Base-by-base conservation (phyloP, 1,140 invertebrate species). In the Triops longicaudatus region DNA sequence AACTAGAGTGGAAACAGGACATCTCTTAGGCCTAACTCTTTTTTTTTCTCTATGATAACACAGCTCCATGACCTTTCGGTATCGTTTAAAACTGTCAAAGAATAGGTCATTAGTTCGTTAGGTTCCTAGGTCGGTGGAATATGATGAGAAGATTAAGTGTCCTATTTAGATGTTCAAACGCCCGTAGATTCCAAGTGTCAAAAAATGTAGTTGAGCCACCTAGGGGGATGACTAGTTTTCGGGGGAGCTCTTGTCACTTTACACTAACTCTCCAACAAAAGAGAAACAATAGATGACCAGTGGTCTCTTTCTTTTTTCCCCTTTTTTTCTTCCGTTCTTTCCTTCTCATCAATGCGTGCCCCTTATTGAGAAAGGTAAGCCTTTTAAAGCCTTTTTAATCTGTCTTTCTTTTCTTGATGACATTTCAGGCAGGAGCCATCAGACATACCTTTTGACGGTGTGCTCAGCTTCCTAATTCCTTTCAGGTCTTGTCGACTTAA, bases 391-490 rank as follows among this genome's bases (percentile, higher is more conserved):
- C 22, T 63, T 63, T 63, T 63, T 63, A 22, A 63, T 63, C 50
- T 63, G 14, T 63, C 50, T 63, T 63, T 63, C 50, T 63, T 63
- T 17, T 22, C 50, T 63, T 63, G 50, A 63, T 63, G 50, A 63
- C 50, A 63, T 63, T 63, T 63, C 10, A 63, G 17, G 50, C 50
- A 63, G 17, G 14, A 17, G 50, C 50, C 50, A 63, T 63, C 50
- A 63, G 50, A 14, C 50, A 63, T 63, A 63, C 50, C 50, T 63
- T n/a, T 63, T 63, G 50, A 63, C 50, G 50, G 50, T 22, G 50
- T 17, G 14, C 50, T 63, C 50, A 63, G 50, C 50, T 63, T 63
- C 50, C 50, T 63, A 63, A 63, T 63, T 63, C 50, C 22, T 63
- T 63, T 63, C 14, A 63, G 50, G 31, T 37, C 50, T 14, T 63